Evolutionary conservation across 2,888 invertebrate genomes (phyloP).

Genomic region (Anaspis maculata): DNA sequence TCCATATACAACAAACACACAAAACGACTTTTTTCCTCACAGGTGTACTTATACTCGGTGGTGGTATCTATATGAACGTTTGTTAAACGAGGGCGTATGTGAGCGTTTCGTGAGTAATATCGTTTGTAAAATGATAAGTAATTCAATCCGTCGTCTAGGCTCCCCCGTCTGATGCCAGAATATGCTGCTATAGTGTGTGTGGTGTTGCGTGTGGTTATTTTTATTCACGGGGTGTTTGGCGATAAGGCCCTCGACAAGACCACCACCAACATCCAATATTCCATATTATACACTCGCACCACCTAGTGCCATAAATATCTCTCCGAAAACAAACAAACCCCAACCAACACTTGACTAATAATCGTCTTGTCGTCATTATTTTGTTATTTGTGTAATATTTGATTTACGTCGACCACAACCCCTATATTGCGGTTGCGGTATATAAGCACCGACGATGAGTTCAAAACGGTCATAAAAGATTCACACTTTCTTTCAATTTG

Average conservation of each 20-base stretch:
- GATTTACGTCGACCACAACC: constrained; percentile 37
- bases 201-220: constrained; percentile 29
- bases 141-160: constrained; percentile 21
- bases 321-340: too few species aligned
- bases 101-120: constrained; percentile 20
- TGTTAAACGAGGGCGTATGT: too few species aligned
- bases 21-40: too few species aligned
- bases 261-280: constrained; percentile 23
- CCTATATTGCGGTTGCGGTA: too few species aligned
- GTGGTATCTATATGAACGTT: too few species aligned
- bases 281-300: constrained; percentile 30
- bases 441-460: constrained; percentile 35
- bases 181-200: too few species aligned
- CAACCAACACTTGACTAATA: too few species aligned
- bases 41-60: too few species aligned
- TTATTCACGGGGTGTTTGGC: constrained; percentile 24
- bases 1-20: too few species aligned
- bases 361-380: too few species aligned
- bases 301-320: too few species aligned
- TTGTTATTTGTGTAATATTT: constrained; percentile 30
- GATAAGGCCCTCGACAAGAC: constrained; percentile 24
- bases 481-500: constrained; percentile 21
- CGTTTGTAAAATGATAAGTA: constrained; percentile 24
- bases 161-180: constrained; percentile 10
- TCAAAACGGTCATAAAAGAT: constrained; percentile 33